Conservation (phyloP, 2,113 vertebrate genomes). For the Anguilla japonica region DNA sequence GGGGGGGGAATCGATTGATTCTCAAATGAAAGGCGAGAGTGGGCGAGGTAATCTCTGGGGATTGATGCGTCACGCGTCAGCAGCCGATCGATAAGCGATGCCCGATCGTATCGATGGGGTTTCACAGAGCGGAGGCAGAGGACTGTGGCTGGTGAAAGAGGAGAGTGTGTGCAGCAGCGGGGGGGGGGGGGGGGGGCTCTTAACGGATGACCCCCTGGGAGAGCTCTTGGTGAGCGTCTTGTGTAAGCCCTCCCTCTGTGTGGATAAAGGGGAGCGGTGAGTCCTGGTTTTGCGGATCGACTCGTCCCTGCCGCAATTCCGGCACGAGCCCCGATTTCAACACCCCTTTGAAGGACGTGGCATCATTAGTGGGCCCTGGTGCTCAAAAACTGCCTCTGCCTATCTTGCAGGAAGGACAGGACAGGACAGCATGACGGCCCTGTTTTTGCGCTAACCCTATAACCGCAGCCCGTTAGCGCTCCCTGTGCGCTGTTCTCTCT, state of each 20-base stretch:
- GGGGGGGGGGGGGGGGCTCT: no score
- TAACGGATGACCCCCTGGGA: background rate
- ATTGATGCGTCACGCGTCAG: background rate
- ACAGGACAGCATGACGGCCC: no score
- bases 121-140: background rate
- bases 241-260: background rate
- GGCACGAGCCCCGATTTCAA: background rate
- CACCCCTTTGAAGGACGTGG: constrained; percentile 18
- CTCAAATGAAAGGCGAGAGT: background rate
- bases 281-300: background rate
- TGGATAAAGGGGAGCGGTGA: background rate
- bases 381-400: background rate
- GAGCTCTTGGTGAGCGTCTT: background rate
- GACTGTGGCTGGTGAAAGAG: background rate
- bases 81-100: background rate
- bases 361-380: constrained; percentile 10
- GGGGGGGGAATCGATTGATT: background rate
- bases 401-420: background rate
- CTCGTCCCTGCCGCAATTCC: background rate
- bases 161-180: background rate
- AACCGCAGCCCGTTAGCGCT: background rate
- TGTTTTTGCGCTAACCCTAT: background rate
- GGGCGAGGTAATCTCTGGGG: background rate
- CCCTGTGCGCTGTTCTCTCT: background rate
- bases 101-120: background rate